Percentiles rank a stretch among this genome's conserved stretches.
These are phyloP conservation scores for Trachelus troglodyta DNA, from an alignment of 2,888 invertebrate species.

Conservation along the genomic window DNA sequence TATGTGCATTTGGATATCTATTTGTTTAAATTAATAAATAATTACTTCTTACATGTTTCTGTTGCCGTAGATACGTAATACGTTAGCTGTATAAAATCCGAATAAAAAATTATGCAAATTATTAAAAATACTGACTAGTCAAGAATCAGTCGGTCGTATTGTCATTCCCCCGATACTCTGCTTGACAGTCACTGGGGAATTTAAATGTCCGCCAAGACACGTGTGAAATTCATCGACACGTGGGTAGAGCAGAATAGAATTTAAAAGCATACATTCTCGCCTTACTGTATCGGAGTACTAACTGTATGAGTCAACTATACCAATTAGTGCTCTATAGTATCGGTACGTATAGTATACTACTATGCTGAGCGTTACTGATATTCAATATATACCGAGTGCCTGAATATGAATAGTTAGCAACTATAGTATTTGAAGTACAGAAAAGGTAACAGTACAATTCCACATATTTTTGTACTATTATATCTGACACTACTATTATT, in stretches of 20 bases:
- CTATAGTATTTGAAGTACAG: neutral
- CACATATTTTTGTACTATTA: neutral
- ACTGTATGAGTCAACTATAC: neutral
- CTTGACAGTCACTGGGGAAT: neutral
- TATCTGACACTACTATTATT: neutral
- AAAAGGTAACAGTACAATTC: neutral
- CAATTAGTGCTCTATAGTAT: neutral
- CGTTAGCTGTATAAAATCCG: neutral
- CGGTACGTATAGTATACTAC: neutral
- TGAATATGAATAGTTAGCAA: neutral
- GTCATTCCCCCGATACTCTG: neutral
- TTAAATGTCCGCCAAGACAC: neutral
- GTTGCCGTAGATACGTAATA: neutral
- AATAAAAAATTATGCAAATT: neutral
- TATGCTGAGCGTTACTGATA: neutral
- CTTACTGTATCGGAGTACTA: neutral
- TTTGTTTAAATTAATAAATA: neutral
- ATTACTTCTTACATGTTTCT: neutral
- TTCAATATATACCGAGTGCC: neutral
- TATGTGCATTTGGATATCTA: neutral
- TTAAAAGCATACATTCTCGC: neutral
- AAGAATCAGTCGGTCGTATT: neutral
- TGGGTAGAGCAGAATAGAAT: neutral
- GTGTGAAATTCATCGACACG: neutral
- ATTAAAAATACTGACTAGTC: neutral